A percentile compares a stretch with the other conserved stretches of the same genome.
Conservation (phyloP, 1,140 invertebrate genomes). For the Zaprionus ornatus region DNA sequence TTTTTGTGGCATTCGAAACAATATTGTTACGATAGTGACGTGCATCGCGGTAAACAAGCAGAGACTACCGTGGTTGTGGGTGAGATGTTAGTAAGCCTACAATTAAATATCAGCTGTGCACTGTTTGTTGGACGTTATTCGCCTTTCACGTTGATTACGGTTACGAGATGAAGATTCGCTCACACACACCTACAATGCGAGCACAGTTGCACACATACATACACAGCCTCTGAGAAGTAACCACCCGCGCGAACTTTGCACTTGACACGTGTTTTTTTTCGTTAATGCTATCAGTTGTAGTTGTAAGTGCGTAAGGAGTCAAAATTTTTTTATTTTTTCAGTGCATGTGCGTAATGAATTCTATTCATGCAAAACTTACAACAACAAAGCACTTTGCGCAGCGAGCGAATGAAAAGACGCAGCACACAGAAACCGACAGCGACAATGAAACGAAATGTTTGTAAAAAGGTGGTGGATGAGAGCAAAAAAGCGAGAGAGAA, state of each 20-base stretch:
- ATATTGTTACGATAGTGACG: constrained; percentile 54
- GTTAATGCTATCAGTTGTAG: constrained; percentile 20
- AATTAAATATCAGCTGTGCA: constrained; percentile 42
- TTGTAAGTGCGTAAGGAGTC: background rate
- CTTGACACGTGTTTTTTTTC: constrained; percentile 38
- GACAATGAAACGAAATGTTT: constrained; percentile 50
- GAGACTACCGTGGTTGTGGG: background rate
- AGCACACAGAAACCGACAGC: constrained; percentile 56
- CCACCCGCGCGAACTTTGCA: constrained; percentile 36
- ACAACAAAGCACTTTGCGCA: constrained; percentile 67
- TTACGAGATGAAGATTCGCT: constrained; percentile 37
- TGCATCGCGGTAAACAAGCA: background rate
- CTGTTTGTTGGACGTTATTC: constrained; percentile 1
- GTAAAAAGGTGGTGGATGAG: constrained; percentile 57
- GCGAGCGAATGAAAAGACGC: constrained; percentile 57
- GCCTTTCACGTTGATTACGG: constrained; percentile 54
- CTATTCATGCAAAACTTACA: constrained; percentile 68
- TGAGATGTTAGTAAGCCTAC: constrained; percentile 34
- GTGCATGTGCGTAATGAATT: constrained; percentile 45
- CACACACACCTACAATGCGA: constrained; percentile 19
- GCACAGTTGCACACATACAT: constrained; percentile 14
- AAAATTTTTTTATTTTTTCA: constrained; percentile 36
- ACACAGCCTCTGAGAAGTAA: constrained; percentile 5
- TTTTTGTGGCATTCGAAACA: constrained; percentile 15
- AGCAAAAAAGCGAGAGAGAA: constrained; percentile 31